Conservation (phyloP, 1,140 invertebrate genomes). For the Rhopalosiphum maidis region DNA sequence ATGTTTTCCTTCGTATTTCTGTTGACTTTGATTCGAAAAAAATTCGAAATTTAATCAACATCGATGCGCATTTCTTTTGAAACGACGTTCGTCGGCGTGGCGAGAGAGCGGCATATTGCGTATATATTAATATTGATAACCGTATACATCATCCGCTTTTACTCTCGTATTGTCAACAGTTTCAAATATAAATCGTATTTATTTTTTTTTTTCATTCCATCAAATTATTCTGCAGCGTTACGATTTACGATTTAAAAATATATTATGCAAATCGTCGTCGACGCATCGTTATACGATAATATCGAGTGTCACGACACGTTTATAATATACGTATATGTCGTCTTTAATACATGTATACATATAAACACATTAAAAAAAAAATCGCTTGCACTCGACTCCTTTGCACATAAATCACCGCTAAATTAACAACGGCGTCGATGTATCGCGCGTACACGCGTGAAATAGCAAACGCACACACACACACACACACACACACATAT, state of each 20-base stretch:
- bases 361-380: conserved; percentile 1
- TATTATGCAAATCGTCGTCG: conserved; percentile 36
- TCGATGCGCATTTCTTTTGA: background rate
- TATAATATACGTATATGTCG: background rate
- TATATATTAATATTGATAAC: background rate
- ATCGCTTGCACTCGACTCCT: background rate
- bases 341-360: background rate
- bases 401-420: conserved; percentile 19
- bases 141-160: background rate
- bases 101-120: background rate
- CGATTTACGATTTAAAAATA: background rate
- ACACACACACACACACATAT: too few species aligned
- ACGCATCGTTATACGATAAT: conserved; percentile 28
- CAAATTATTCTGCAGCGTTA: background rate
- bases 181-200: background rate
- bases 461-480: background rate
- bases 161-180: background rate
- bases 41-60: background rate
- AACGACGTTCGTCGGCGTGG: background rate
- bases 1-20: background rate
- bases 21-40: background rate
- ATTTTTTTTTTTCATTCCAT: background rate
- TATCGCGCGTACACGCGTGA: background rate
- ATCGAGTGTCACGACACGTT: conserved; percentile 29
- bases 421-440: conserved; percentile 12